phyloP scores from a whole-genome alignment of 2,888 invertebrate species.

The Cryptus armator region DNA sequence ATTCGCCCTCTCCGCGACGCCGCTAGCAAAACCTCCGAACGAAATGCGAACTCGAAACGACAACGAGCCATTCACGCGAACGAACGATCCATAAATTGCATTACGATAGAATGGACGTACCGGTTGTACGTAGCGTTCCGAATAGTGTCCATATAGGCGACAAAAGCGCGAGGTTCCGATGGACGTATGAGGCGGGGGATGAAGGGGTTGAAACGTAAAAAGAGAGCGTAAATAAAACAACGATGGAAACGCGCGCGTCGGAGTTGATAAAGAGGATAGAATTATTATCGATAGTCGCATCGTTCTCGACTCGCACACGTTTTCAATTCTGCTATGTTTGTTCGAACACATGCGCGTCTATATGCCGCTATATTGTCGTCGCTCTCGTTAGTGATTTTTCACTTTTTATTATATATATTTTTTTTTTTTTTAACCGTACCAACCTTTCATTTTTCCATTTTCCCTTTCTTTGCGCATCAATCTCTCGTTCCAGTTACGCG shows the following conservation, averaged over 20 bases:
- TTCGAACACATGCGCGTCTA: neutral
- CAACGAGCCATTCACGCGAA: conserved; percentile 65
- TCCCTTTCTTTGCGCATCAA: conserved; percentile 12
- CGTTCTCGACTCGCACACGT: conserved; percentile 7
- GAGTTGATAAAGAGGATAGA: conserved; percentile 52
- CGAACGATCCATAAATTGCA: conserved; percentile 65
- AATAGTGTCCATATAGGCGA: conserved; percentile 19
- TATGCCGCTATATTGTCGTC: neutral
- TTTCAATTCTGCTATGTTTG: neutral
- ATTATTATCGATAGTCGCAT: conserved; percentile 58
- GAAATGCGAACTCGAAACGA: conserved; percentile 60
- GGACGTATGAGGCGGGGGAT: conserved; percentile 7
- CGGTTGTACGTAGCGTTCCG: conserved; percentile 29
- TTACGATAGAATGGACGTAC: conserved; percentile 60
- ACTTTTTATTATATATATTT: neutral
- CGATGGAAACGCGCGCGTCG: conserved; percentile 54
- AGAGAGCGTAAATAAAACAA: conserved; percentile 39
- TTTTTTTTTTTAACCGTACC: neutral
- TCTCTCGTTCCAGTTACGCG: conserved; percentile 12
- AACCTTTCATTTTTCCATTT: conserved; percentile 25
- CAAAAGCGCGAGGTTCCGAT: conserved; percentile 19
- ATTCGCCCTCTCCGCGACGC: conserved; percentile 8
- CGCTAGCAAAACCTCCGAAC: conserved; percentile 32
- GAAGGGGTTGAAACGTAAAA: conserved; percentile 5
- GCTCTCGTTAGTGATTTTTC: conserved; percentile 18